A percentile compares a stretch with the other conserved stretches of the same genome.
Evolutionary conservation across 2,113 vertebrate species (phyloP).

Genomic region (Trachemys scripta): DNA sequence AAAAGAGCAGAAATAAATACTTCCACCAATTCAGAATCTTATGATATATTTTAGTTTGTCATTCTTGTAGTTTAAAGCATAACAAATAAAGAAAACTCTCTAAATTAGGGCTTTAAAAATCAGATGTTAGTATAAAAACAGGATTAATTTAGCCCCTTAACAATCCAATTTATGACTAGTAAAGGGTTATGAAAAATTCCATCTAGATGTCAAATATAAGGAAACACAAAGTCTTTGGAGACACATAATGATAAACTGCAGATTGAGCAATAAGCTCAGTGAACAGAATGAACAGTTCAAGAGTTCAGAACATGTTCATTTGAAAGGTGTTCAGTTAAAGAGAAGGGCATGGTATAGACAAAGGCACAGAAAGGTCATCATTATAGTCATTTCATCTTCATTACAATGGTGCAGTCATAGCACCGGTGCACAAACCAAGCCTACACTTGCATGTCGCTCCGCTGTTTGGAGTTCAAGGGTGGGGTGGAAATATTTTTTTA

Average conservation of each 20-base stretch:
- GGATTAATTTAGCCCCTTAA: slow-evolving; percentile 81
- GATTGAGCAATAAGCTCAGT: slow-evolving; percentile 72
- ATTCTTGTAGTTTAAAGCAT: slow-evolving; percentile 50
- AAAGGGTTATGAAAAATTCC: slow-evolving; percentile 82
- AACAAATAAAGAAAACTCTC: slow-evolving; percentile 66
- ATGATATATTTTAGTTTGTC: slow-evolving; percentile 20
- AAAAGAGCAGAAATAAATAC: slow-evolving; percentile 80
- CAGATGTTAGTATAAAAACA: slow-evolving; percentile 73
- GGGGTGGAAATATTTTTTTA: not conserved
- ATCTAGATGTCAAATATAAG: slow-evolving; percentile 75
- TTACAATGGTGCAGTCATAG: slow-evolving; percentile 64
- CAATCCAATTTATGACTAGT: slow-evolving; percentile 82
- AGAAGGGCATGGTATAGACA: slow-evolving; percentile 79
- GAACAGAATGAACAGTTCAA: slow-evolving; percentile 81
- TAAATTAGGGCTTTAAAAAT: slow-evolving; percentile 78
- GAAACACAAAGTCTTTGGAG: slow-evolving; percentile 80
- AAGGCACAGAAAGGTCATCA: slow-evolving; percentile 83
- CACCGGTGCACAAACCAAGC: slow-evolving; percentile 26
- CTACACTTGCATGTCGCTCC: slow-evolving; percentile 2
- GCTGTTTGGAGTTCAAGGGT: not conserved
- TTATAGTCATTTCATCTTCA: slow-evolving; percentile 80
- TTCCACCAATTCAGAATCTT: slow-evolving; percentile 41
- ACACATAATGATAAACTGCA: slow-evolving; percentile 81
- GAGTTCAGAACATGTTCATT: slow-evolving; percentile 81
- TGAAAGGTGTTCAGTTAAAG: slow-evolving; percentile 82